A percentile compares a stretch with the other conserved stretches of the same genome.
Conservation (phyloP, 2,888 invertebrate genomes). For the Elmis aenea region DNA sequence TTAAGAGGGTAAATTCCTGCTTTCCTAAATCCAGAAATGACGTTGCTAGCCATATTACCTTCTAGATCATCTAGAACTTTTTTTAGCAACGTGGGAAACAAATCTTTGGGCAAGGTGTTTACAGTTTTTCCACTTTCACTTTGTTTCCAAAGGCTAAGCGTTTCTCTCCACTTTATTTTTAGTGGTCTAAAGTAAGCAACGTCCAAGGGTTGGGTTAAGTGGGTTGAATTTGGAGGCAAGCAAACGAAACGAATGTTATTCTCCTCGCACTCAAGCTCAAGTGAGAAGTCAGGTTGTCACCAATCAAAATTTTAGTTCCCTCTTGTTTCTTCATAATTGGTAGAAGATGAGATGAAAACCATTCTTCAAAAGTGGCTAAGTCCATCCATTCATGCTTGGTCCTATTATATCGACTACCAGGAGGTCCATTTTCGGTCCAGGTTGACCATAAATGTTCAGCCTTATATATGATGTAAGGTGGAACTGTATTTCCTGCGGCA, state of each 20-base stretch:
- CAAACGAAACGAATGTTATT: conserved; percentile 38
- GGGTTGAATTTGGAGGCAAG: conserved; percentile 35
- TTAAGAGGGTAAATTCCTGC: conserved; percentile 21
- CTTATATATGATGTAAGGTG: conserved; percentile 6
- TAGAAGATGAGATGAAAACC: conserved; percentile 16
- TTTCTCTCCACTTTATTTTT: conserved; percentile 27
- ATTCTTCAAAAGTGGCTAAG: conserved; percentile 3
- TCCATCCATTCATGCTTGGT: conserved; percentile 6
- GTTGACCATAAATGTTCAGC: conserved; percentile 7
- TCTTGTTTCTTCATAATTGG: conserved; percentile 25
- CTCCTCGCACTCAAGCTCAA: conserved; percentile 27
- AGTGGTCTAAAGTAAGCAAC: conserved; percentile 31
- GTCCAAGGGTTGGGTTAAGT: conserved; percentile 31
- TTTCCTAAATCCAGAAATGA: conserved; percentile 22
- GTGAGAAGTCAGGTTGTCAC: conserved; percentile 33
- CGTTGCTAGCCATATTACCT: too few relatives aligned
- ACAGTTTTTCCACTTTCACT: conserved; percentile 19
- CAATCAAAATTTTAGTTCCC: conserved; percentile 31
- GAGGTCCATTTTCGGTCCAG: conserved; percentile 6
- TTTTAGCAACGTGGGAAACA: conserved; percentile 22
- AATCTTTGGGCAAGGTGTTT: conserved; percentile 25
- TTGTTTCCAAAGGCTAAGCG: too few relatives aligned
- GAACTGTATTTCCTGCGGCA: not conserved
- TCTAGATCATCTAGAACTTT: conserved; percentile 14
- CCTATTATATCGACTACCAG: conserved; percentile 1